phyloP scores from a whole-genome alignment of 2,888 invertebrate genomes.

The Eupithecia vulgata region DNA sequence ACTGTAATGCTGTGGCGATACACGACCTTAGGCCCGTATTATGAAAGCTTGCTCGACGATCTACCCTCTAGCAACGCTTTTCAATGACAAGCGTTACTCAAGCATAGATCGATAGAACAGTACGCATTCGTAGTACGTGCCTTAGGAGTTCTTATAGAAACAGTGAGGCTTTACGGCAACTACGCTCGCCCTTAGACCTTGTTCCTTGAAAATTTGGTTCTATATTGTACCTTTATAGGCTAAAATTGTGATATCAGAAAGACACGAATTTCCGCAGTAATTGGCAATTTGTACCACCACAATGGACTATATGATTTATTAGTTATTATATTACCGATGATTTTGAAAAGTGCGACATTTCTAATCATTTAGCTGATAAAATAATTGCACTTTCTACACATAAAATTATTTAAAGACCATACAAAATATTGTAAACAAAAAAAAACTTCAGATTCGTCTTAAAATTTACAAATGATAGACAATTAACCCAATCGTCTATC shows the following conservation, averaged over 20 bases:
- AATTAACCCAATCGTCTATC: not conserved
- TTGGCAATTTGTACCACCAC: not conserved
- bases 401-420: not conserved
- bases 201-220: not conserved
- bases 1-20: not conserved
- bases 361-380: not conserved
- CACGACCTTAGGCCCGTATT: not conserved
- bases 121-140: not conserved
- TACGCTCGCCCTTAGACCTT: not conserved
- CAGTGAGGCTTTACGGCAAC: not conserved
- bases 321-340: too few species aligned
- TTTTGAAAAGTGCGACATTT: not conserved
- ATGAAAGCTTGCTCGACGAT: not conserved
- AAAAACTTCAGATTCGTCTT: not conserved
- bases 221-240: not conserved
- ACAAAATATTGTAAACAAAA: not conserved
- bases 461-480: too few species aligned
- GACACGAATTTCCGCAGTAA: not conserved
- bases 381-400: not conserved
- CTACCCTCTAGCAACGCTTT: not conserved
- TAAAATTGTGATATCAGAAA: not conserved
- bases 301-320: not conserved
- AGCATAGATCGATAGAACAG: not conserved
- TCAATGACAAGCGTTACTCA: not conserved
- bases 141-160: not conserved